These are phyloP conservation scores for Drosophila ustulata DNA, from an alignment of 2,888 invertebrate genomes.

Conservation along the genomic window DNA sequence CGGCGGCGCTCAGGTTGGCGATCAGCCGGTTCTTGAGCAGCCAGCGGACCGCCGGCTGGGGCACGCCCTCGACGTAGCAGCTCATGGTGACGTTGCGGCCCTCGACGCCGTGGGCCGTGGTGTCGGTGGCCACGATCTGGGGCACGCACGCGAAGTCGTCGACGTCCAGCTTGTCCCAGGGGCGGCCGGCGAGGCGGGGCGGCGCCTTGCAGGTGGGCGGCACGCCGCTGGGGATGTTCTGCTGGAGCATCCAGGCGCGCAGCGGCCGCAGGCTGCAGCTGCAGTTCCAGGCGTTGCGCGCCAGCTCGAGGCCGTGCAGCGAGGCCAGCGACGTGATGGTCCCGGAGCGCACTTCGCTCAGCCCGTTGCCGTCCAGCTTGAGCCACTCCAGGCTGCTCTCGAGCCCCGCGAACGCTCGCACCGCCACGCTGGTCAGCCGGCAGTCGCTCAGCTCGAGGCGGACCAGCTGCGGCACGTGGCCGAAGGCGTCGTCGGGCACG, in stretches of 20 bases:
- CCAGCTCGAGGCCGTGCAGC: conserved; percentile 90
- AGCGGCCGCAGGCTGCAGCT: conserved; percentile 91
- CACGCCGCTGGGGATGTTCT: conserved; percentile 90
- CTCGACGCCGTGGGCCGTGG: conserved; percentile 88
- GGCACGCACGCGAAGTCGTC: conserved; percentile 93
- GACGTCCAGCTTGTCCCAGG: conserved; percentile 91
- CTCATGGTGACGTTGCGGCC: conserved; percentile 91
- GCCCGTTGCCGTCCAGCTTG: conserved; percentile 90
- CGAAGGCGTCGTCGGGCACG: conserved; percentile 90
- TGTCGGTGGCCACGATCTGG: conserved; percentile 88
- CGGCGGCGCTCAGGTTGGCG: conserved; percentile 86
- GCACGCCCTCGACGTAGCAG: conserved; percentile 90
- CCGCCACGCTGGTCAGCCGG: conserved; percentile 89
- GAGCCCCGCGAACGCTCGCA: conserved; percentile 90
- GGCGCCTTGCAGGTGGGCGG: conserved; percentile 91
- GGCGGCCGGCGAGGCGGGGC: conserved; percentile 87
- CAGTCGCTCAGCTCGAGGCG: conserved; percentile 91
- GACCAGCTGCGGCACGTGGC: conserved; percentile 88
- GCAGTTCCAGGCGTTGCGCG: conserved; percentile 94
- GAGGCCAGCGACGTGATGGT: conserved; percentile 89
- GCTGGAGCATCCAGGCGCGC: conserved; percentile 91
- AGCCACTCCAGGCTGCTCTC: conserved; percentile 91
- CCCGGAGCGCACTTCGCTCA: conserved; percentile 88
- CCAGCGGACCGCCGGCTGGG: conserved; percentile 91
- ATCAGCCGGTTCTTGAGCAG: conserved; percentile 89